Evolutionary conservation across 1,140 invertebrate genomes (phyloP), one percentile per base, ranked within the genome.

Genomic region (Drosophila biarmipes): DNA sequence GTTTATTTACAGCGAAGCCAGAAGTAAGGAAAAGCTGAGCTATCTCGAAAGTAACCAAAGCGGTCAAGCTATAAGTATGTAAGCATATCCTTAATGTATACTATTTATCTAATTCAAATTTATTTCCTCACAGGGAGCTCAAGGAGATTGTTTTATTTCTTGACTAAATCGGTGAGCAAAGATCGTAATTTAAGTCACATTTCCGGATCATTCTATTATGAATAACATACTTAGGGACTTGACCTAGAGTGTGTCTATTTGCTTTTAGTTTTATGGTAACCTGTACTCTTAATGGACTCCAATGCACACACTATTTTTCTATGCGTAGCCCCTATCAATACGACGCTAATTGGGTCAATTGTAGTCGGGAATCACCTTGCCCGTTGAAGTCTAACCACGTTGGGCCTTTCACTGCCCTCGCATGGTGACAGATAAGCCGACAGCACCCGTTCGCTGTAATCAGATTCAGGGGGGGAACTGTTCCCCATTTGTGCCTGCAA

Each of bases 391-490:
- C n/a, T 29, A 49, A 49, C 46, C 24, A 49, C 27, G 40, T 19
- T 56, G 21, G 10, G 17, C 27, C 8, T 14, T 31, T 55, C 17
- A 29, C 53, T 29, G 35, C 21, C 52, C 37, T 54, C 38, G 21
- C 38, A 14, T 38, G 12, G 35, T 21, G 21, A 24, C 34, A 46
- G 55, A 57, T 57, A 57, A 57, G 42, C 55, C 55, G 55, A 35
- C 55, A 10, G 31, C 46, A 17, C 15, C 27, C 40, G 29, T 61
- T 27, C 27, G 49, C 27, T 61, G 37, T 53, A 61, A 61, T 53
- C 48, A 62, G 58, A 62, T 62, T 62, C 27, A 15, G 24, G 5
- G 24, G 29, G 45, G 24, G 6, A 55, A 46, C 27, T 68, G 19
- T 27, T 55, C 14, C 42, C 17, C 21, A 29, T 31, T 12, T 6